Percentiles rank a stretch among this genome's conserved stretches.
These are phyloP conservation scores for Arrhamphus sclerolepis DNA, from an alignment of 2,797 vertebrate genomes.

Conservation along the genomic window DNA sequence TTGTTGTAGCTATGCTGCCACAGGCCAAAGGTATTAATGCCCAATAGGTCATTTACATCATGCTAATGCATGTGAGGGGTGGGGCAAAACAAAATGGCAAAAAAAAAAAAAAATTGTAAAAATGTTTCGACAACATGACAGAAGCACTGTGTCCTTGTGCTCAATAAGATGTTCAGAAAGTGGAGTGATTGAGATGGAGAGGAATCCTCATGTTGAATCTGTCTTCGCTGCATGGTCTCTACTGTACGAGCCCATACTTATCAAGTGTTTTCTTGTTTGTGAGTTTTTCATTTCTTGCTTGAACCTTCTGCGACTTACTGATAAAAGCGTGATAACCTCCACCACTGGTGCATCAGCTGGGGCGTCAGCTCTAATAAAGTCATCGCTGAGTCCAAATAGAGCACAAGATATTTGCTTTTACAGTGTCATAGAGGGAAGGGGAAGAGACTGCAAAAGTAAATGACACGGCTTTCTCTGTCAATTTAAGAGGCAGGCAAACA, in stretches of 20 bases:
- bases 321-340: conserved; percentile 14
- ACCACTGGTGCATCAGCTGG: conserved; percentile 5
- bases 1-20: too few species aligned
- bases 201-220: not conserved
- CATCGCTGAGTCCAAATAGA: conserved; percentile 11
- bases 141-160: not conserved
- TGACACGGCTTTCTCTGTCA: conserved; percentile 6
- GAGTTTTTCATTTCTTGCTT: conserved; percentile 10
- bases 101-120: too few species aligned
- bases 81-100: too few species aligned
- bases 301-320: conserved; percentile 13
- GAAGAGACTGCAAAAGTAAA: conserved; percentile 9
- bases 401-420: not conserved
- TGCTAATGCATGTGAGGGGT: too few species aligned
- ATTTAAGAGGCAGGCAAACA: not conserved
- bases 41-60: too few species aligned
- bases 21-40: too few species aligned
- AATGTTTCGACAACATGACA: too few species aligned
- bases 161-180: not conserved
- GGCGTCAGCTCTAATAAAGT: conserved; percentile 15
- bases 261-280: conserved; percentile 12
- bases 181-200: not conserved
- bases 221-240: not conserved
- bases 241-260: conserved; percentile 1
- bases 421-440: not conserved